A percentile compares a stretch with the other conserved stretches of the same genome.
phyloP scores from a whole-genome alignment of 2,888 invertebrate species.

The Athalia circularis region DNA sequence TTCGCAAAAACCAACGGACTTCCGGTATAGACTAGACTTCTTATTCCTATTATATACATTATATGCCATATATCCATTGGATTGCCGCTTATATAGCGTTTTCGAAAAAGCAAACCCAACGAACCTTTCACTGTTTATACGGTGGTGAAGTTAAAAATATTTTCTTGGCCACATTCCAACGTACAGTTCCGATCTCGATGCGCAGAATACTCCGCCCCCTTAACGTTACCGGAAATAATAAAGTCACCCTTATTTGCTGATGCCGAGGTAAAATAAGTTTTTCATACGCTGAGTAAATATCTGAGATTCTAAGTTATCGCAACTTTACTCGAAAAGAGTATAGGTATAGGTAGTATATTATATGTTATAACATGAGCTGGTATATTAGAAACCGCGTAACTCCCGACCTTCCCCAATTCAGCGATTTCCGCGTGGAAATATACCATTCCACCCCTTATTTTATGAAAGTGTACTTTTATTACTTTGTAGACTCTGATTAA shows the following conservation, averaged over 20 bases:
- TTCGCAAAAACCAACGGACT: constrained; percentile 18
- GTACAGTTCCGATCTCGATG: neutral
- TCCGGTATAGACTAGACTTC: constrained; percentile 31
- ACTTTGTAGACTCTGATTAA: constrained; percentile 21
- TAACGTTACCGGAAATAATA: constrained; percentile 31
- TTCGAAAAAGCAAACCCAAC: neutral
- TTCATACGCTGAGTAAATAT: constrained; percentile 25
- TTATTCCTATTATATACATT: constrained; percentile 15
- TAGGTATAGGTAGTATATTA: neutral
- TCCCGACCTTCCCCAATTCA: constrained; percentile 18
- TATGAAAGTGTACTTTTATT: neutral
- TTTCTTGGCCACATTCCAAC: constrained; percentile 36
- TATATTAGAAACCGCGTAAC: too few relatives aligned
- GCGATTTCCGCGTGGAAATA: neutral
- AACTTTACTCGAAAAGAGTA: neutral
- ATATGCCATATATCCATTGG: neutral
- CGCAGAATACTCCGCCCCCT: neutral
- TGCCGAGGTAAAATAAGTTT: constrained; percentile 30
- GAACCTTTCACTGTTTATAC: constrained; percentile 39
- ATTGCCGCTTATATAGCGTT: neutral
- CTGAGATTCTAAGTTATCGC: constrained; percentile 32
- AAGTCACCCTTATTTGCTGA: constrained; percentile 42
- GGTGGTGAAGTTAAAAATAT: constrained; percentile 30
- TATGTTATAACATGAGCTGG: too few relatives aligned
- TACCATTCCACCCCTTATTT: neutral